Evolutionary conservation across 2,113 vertebrate species (phyloP).

Genomic region (Tachysurus fulvidraco): DNA sequence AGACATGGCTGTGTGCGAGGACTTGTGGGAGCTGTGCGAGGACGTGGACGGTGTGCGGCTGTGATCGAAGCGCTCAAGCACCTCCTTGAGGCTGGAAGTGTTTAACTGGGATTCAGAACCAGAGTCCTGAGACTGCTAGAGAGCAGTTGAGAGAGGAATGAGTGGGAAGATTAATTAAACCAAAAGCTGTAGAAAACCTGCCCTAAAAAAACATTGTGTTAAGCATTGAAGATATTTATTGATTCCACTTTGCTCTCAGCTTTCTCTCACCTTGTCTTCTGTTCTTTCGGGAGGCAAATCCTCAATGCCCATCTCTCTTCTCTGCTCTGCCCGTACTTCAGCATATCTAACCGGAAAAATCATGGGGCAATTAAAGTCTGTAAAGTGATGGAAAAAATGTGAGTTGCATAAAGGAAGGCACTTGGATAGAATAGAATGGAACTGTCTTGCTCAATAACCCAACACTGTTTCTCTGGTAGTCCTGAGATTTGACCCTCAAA

Average conservation of each 20-base stretch:
- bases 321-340: constrained; percentile 91
- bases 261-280: constrained; percentile 83
- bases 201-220: not conserved
- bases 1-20: constrained; percentile 88
- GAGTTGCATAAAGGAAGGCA: not conserved
- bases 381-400: no score
- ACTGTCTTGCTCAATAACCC: not conserved
- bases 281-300: constrained; percentile 85
- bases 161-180: not conserved
- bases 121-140: constrained; percentile 84
- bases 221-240: not conserved
- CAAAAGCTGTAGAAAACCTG: not conserved
- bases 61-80: constrained; percentile 89
- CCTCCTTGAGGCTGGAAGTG: constrained; percentile 94
- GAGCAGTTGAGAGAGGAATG: not conserved
- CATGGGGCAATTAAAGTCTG: not conserved
- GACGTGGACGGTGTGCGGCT: constrained; percentile 90
- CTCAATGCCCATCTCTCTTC: constrained; percentile 91
- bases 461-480: not conserved
- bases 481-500: not conserved
- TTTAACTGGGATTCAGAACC: constrained; percentile 91
- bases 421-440: no score
- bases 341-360: constrained; percentile 80
- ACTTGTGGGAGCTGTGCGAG: constrained; percentile 90
- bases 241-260: not conserved